Percentiles rank a stretch among this genome's conserved stretches.
Conservation (phyloP, 2,797 vertebrate species). For the Leontopithecus rosalia region DNA sequence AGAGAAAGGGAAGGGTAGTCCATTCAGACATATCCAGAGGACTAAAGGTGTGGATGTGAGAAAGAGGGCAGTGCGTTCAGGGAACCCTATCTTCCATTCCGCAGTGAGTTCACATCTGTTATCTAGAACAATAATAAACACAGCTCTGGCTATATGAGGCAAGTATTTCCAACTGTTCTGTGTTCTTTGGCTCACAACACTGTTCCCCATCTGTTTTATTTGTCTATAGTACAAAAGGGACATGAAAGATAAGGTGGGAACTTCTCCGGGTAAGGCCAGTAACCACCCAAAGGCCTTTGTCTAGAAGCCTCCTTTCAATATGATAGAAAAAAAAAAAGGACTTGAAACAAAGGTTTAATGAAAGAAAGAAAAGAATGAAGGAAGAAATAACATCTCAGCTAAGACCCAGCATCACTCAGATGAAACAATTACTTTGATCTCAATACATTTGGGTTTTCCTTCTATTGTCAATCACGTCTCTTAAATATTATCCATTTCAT, state of each 20-base stretch:
- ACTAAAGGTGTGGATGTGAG: not conserved
- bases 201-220: slow-evolving; percentile 54
- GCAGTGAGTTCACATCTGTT: not conserved
- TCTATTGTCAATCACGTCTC: not conserved
- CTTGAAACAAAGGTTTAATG: not conserved
- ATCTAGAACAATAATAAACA: slow-evolving; percentile 54
- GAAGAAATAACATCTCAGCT: not conserved
- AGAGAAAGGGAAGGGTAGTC: not conserved
- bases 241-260: slow-evolving; percentile 61
- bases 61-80: not conserved
- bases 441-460: not conserved
- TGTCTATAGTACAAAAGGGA: slow-evolving; percentile 70
- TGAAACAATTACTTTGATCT: slow-evolving; percentile 12
- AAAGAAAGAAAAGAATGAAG: not conserved
- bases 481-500: not conserved
- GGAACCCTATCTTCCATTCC: not conserved
- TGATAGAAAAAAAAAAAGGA: not conserved
- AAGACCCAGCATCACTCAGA: not conserved
- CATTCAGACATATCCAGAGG: not conserved
- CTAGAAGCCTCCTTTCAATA: not conserved
- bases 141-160: not conserved
- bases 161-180: slow-evolving; percentile 65
- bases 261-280: slow-evolving; percentile 46
- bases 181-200: slow-evolving; percentile 64
- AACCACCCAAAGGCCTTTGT: slow-evolving; percentile 23